phyloP scores from a whole-genome alignment of 2,797 vertebrate species.

The Caiman crocodilus region DNA sequence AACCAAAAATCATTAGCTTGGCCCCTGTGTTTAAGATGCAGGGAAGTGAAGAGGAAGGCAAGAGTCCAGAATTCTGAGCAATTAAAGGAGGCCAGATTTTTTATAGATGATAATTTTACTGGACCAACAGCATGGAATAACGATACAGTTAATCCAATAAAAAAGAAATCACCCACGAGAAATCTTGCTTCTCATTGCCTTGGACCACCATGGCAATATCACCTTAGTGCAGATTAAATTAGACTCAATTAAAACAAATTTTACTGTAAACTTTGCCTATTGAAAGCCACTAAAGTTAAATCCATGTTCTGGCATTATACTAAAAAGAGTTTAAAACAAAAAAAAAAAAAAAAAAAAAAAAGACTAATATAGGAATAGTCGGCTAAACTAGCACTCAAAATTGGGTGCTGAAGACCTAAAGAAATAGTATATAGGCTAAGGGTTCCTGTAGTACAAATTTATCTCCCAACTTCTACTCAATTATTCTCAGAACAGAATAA shows the following conservation, averaged over 20 bases:
- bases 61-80: too few species aligned
- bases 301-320: background rate
- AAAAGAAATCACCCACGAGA: too few species aligned
- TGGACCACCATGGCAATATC: too few species aligned
- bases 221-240: background rate
- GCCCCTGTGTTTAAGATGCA: too few species aligned
- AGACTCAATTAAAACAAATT: background rate
- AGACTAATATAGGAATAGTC: background rate
- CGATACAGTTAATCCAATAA: too few species aligned
- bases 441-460: background rate
- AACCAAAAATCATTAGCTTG: background rate
- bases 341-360: background rate
- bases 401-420: background rate
- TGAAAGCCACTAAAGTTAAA: background rate
- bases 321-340: background rate
- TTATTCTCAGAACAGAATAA: background rate
- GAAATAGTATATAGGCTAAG: background rate
- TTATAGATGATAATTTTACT: too few species aligned
- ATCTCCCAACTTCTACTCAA: background rate
- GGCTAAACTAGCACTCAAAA: background rate
- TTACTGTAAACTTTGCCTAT: background rate
- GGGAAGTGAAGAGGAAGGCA: too few species aligned
- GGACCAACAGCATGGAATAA: too few species aligned
- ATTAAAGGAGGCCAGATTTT: too few species aligned
- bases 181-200: too few species aligned